Conservation (phyloP, 2,797 vertebrate species). For the Falco naumanni region DNA sequence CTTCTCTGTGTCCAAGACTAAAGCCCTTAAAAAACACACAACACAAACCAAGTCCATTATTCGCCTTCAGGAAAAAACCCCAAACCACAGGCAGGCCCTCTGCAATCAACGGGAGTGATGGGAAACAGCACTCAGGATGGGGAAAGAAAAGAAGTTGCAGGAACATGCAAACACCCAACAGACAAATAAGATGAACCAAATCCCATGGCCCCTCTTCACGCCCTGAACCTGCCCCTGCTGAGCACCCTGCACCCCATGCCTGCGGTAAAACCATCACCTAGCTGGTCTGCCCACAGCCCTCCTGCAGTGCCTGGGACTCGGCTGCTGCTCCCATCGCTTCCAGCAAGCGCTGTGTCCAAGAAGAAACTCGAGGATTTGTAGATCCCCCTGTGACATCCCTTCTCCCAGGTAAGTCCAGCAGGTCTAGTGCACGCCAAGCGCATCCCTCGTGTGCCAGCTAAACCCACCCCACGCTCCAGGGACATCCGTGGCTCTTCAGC, state of each 20-base stretch:
- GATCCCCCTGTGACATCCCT: rapidly evolving
- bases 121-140: neutral
- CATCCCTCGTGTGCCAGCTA: rapidly evolving
- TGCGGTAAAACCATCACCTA: rapidly evolving
- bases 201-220: neutral
- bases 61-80: neutral
- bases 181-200: neutral
- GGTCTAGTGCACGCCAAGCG: rapidly evolving
- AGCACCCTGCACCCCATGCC: neutral
- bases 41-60: neutral
- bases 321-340: neutral
- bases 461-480: neutral
- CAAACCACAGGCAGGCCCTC: neutral
- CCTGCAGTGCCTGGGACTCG: neutral
- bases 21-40: slow-evolving; percentile 31
- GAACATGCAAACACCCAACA: neutral
- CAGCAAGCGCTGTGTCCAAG: rapidly evolving
- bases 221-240: neutral
- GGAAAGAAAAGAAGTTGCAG: neutral
- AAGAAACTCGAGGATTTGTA: neutral
- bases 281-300: neutral
- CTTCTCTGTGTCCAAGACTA: neutral
- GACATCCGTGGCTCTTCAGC: rapidly evolving
- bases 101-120: neutral
- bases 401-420: neutral